Base-by-base conservation (phyloP, 2,888 invertebrate species). In the Cotesia congregata region DNA sequence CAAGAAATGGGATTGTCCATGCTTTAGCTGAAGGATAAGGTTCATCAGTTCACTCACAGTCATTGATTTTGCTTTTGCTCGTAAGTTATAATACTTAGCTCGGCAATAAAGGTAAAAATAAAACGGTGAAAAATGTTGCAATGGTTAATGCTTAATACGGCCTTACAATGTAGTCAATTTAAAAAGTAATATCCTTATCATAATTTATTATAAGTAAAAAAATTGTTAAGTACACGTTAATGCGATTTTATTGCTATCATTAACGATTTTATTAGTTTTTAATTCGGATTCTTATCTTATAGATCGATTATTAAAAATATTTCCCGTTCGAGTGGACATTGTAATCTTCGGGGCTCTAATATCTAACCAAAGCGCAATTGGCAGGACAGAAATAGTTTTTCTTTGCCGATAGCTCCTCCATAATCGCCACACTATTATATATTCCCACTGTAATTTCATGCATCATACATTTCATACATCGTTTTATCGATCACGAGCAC, bases 381-480 rank as follows among this genome's bases (percentile, higher is more conserved):
- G 1, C 65, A 65, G 20, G 12, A 65, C 20, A 65, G 38, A 20
- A 65, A 65, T 15, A 62, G 62, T 30, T 12, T 65, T 65, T 30
- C 12, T 65, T 65, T 65, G 6, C 30, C 65, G 30, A 12, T 20
- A 30, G 38, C 65, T 30, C 30, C 65, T 30, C 65, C 38, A 20
- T 38, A 30, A 30, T 65, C 20, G 30, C 30, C 38, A 62, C 15
- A 17, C 62, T 15, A 65, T 65, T 65, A 65, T 65, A 77, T 72
- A 79, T 80, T 83, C 79, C 81, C 78, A 76, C 77, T 75, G 79
- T 83, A 83, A 85, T 85, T 86, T 81, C 12, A 50, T 50, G 12
- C 50, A 50, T 50, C 50, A 50, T 50, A 50, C 50, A 50, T 50
- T 7, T 50, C 50, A 50, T 50, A 50, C 50, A 50, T 50, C 50